A percentile compares a stretch with the other conserved stretches of the same genome.
These are phyloP conservation scores for Grammomys surdaster DNA, from an alignment of 2,113 vertebrate genomes.

Conservation along the genomic window DNA sequence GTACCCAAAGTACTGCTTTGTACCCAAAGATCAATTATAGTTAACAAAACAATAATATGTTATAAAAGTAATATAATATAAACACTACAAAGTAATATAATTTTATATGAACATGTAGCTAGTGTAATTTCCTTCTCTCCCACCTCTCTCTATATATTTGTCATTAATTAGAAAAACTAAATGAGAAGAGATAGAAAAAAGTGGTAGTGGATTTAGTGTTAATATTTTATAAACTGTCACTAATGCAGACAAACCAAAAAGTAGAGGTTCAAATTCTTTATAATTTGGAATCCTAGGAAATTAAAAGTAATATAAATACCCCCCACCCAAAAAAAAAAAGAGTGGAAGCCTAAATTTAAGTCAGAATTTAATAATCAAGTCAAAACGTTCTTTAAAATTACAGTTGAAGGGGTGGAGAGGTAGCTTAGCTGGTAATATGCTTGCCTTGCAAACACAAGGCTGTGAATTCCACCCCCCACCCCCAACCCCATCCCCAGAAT, in stretches of 20 bases:
- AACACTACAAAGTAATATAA: constrained; percentile 14
- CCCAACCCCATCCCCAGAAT: not conserved
- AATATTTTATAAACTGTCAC: constrained; percentile 9
- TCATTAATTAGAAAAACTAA: constrained; percentile 45
- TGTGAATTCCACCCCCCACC: not conserved
- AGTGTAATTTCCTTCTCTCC: not conserved
- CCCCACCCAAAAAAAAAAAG: not conserved
- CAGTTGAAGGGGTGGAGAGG: not conserved
- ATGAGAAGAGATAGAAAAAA: not conserved
- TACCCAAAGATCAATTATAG: constrained; percentile 1
- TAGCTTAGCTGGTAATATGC: not conserved
- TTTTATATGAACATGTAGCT: constrained; percentile 3
- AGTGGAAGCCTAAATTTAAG: constrained; percentile 1
- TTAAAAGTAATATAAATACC: not conserved
- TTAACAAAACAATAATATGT: not conserved
- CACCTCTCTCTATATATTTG: not conserved
- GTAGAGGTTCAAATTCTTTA: constrained; percentile 33
- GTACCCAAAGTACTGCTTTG: not conserved
- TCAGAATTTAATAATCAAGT: constrained; percentile 13
- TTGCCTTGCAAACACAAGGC: not conserved
- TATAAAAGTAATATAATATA: constrained; percentile 29
- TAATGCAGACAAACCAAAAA: constrained; percentile 18
- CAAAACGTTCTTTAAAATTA: not conserved
- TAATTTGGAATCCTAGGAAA: not conserved
- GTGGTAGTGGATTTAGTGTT: constrained; percentile 3